Conservation (phyloP, 1,140 invertebrate species). For the Stenopsyche tienmushanensis region DNA sequence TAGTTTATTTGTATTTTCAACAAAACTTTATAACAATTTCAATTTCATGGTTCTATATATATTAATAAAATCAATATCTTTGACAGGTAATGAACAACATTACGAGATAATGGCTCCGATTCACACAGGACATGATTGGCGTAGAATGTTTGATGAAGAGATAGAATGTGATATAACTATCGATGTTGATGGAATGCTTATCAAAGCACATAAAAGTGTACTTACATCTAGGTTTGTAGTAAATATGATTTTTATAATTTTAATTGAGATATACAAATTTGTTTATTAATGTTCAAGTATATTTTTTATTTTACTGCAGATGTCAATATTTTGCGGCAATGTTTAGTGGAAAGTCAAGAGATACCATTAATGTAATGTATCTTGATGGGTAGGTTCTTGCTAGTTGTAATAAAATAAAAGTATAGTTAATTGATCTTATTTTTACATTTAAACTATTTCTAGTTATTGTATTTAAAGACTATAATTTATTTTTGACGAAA, state of each 20-base stretch:
- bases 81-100: not conserved
- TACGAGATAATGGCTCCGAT: not conserved
- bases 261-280: not conserved
- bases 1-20: not conserved
- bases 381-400: conserved; percentile 69
- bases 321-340: conserved; percentile 91
- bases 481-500: too few relatives aligned
- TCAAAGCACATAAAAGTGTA: conserved; percentile 16
- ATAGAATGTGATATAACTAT: conserved; percentile 17
- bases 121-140: conserved; percentile 14
- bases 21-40: not conserved
- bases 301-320: conserved; percentile 36
- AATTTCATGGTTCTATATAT: not conserved
- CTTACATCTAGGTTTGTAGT: conserved; percentile 2
- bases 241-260: not conserved
- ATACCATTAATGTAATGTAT: conserved; percentile 76
- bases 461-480: too few relatives aligned
- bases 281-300: not conserved
- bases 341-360: conserved; percentile 81
- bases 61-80: not conserved
- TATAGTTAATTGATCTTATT: too few relatives aligned
- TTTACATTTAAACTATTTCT: too few relatives aligned
- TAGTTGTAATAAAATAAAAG: too few relatives aligned
- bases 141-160: conserved; percentile 20
- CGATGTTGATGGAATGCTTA: conserved; percentile 16